Base-by-base conservation (phyloP, 2,888 invertebrate genomes). In the Vannuccia rotundouncinata region DNA sequence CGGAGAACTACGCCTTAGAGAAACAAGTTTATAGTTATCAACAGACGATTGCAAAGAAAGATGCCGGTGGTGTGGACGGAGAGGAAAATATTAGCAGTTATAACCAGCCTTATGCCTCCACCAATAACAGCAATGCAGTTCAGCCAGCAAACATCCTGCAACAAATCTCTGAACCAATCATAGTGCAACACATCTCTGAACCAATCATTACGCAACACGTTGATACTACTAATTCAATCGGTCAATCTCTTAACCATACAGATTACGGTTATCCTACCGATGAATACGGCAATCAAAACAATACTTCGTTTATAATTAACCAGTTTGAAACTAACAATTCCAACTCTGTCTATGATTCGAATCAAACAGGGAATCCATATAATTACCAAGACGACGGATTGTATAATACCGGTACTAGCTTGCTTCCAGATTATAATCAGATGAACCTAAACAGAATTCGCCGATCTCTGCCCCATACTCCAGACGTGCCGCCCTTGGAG, bases 1-100 rank as follows among this genome's bases (percentile, higher is more conserved):
- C 92, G n/a, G 93, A 93, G 88, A 93, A 93, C 87, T 92, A 92
- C 88, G 92, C 92, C 82, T 89, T 93, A 85, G 93, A 93, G 89
- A 90, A 93, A 83, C 93, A 93, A 88, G 89, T 93, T 83, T 92
- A 93, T 89, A 92, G 92, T 88, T 93, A 93, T 87, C 93, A 93
- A 88, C 92, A 92, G 88, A 92, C 92, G 85, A 90, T 93, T 82
- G 92, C 92, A 76, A 28, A 29, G 22, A 31, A 66, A 1, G 59
- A 77, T 17, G 79, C 74, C 31, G 31, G 60, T 17, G 82, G 79
- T 1, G 77, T 82, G 30, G 81, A 78, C 2, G 59, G 66, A 22
- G 22, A 5, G 22, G 66, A 66, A 66, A 66, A 66, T 2, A 66
- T 5, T 22, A 66, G 25, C 22, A 66, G 66, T 22, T 27, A 66